phyloP scores from a whole-genome alignment of 2,888 invertebrate genomes.

The Corbicula japonica region DNA sequence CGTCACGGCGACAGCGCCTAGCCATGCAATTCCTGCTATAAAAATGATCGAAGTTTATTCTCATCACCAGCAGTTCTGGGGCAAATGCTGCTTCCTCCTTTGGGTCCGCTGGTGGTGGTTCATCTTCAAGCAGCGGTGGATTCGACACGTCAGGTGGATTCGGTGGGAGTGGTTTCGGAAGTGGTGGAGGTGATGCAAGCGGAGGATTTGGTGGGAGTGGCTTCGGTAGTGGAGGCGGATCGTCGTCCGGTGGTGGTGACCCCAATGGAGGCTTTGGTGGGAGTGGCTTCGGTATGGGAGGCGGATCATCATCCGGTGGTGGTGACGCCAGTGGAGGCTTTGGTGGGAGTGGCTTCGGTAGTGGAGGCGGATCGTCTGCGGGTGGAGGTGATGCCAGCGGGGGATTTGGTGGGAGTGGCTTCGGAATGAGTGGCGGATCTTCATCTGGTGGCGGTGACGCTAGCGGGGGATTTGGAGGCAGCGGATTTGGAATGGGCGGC shows the following conservation, averaged over 20 bases:
- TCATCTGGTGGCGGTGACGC: neutral
- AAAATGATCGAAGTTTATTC: no score
- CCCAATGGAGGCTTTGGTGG: constrained; percentile 24
- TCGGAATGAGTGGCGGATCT: constrained; percentile 16
- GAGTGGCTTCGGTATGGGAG: constrained; percentile 22
- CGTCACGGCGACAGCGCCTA: no score
- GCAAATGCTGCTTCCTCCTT: no score
- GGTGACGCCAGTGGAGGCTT: constrained; percentile 19
- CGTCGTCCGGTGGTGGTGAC: neutral
- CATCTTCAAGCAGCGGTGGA: constrained; percentile 12
- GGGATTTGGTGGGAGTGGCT: constrained; percentile 38
- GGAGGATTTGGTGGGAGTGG: constrained; percentile 24
- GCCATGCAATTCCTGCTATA: no score
- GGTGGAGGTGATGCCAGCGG: no score
- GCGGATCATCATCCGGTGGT: constrained; percentile 4
- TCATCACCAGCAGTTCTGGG: no score
- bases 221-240: neutral
- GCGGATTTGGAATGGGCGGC: constrained; percentile 1
- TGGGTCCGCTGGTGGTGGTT: no score
- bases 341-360: constrained; percentile 16
- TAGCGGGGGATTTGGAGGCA: neutral
- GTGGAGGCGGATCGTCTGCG: neutral
- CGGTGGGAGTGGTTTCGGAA: constrained; percentile 26
- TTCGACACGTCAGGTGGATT: constrained; percentile 37
- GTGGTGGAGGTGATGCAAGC: constrained; percentile 14